Conservation (phyloP, 2,113 vertebrate species). For the Labrus mixtus region DNA sequence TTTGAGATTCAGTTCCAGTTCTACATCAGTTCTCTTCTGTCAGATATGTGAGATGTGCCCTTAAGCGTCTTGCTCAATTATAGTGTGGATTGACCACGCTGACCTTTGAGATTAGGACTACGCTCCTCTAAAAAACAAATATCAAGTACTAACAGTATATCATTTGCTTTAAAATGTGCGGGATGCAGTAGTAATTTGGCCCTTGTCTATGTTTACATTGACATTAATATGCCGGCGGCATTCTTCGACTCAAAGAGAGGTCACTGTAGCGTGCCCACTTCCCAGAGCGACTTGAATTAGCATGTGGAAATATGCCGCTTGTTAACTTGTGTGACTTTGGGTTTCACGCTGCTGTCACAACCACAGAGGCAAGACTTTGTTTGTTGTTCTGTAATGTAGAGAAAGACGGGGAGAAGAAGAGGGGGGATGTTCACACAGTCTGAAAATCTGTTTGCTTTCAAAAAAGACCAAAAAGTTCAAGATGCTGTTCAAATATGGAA, state of each 20-base stretch:
- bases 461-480: not conserved
- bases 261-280: slow-evolving; percentile 61
- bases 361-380: slow-evolving; percentile 40
- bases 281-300: slow-evolving; percentile 60
- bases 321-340: slow-evolving; percentile 71
- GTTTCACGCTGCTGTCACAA: slow-evolving; percentile 55
- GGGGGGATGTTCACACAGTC: slow-evolving; percentile 5
- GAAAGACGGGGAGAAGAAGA: not conserved
- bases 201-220: slow-evolving; percentile 40
- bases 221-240: slow-evolving; percentile 63
- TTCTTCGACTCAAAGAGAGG: slow-evolving; percentile 52
- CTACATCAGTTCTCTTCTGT: not conserved
- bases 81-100: slow-evolving; percentile 35
- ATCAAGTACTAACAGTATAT: slow-evolving; percentile 19
- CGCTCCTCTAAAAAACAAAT: slow-evolving; percentile 29
- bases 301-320: slow-evolving; percentile 71
- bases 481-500: not conserved
- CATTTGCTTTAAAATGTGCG: slow-evolving; percentile 46
- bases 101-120: slow-evolving; percentile 45
- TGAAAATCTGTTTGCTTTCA: not conserved
- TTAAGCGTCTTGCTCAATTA: slow-evolving; percentile 29
- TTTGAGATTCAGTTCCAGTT: not conserved
- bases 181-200: slow-evolving; percentile 41
- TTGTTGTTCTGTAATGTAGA: slow-evolving; percentile 49
- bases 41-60: slow-evolving; percentile 19